Percentiles rank a stretch among this genome's conserved stretches.
phyloP scores from a whole-genome alignment of 2,113 vertebrate species.

The Leiothrix lutea region DNA sequence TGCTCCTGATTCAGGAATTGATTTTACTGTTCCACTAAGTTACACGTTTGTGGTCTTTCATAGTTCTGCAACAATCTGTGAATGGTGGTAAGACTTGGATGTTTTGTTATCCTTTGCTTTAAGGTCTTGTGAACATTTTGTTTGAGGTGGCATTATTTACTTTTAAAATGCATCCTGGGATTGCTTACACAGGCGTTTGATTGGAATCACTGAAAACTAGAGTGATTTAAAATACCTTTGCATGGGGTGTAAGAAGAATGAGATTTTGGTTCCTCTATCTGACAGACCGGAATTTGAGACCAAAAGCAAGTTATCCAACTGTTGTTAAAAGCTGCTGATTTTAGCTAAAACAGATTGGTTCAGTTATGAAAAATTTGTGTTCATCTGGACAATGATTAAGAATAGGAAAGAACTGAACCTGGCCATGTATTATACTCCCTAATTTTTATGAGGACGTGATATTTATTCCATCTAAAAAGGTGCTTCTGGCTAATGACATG shows the following conservation, averaged over 20 bases:
- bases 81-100: not conserved
- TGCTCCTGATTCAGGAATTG: not conserved
- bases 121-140: not conserved
- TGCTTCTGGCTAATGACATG: slow-evolving; percentile 34
- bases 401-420: slow-evolving; percentile 5
- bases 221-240: not conserved
- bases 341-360: not conserved
- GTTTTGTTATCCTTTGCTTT: not conserved
- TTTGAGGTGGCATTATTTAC: not conserved
- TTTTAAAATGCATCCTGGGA: not conserved
- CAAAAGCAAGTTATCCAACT: not conserved
- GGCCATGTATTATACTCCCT: not conserved
- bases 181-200: not conserved
- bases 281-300: not conserved
- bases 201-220: not conserved
- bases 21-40: not conserved
- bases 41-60: not conserved
- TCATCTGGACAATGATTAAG: not conserved
- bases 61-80: not conserved
- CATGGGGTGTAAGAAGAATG: not conserved
- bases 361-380: not conserved
- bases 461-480: slow-evolving; percentile 17
- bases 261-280: not conserved
- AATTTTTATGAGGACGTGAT: not conserved
- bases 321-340: not conserved